Evolutionary conservation across 2,113 vertebrate genomes (phyloP).

Genomic region (Anarrhichthys ocellatus): DNA sequence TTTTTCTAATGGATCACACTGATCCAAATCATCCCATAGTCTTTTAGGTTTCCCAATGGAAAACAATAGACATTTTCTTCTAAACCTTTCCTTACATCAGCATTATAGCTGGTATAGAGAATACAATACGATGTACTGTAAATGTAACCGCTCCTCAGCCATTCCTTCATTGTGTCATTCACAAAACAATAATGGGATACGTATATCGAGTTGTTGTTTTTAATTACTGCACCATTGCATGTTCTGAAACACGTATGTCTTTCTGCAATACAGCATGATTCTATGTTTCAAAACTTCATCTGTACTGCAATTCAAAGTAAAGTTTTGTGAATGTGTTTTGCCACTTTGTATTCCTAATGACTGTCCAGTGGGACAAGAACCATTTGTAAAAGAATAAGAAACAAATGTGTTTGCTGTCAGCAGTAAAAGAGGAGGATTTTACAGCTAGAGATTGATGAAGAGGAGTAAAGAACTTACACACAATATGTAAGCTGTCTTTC

Average conservation of each 20-base stretch:
- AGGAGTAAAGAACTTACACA: not conserved
- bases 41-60: not conserved
- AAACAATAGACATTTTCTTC: not conserved
- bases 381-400: not conserved
- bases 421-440: not conserved
- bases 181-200: not conserved
- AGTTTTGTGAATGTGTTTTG: not conserved
- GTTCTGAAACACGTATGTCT: not conserved
- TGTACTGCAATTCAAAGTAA: not conserved
- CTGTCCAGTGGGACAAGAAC: not conserved
- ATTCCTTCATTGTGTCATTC: not conserved
- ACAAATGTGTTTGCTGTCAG: not conserved
- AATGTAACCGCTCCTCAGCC: not conserved
- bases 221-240: not conserved
- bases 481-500: not conserved
- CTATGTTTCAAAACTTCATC: not conserved
- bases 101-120: not conserved
- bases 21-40: not conserved
- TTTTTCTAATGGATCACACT: not conserved
- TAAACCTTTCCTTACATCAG: not conserved
- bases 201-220: not conserved
- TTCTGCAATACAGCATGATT: not conserved
- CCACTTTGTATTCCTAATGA: not conserved
- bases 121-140: not conserved
- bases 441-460: not conserved